phyloP scores from a whole-genome alignment of 2,797 vertebrate species.

The Sibirionetta formosa region DNA sequence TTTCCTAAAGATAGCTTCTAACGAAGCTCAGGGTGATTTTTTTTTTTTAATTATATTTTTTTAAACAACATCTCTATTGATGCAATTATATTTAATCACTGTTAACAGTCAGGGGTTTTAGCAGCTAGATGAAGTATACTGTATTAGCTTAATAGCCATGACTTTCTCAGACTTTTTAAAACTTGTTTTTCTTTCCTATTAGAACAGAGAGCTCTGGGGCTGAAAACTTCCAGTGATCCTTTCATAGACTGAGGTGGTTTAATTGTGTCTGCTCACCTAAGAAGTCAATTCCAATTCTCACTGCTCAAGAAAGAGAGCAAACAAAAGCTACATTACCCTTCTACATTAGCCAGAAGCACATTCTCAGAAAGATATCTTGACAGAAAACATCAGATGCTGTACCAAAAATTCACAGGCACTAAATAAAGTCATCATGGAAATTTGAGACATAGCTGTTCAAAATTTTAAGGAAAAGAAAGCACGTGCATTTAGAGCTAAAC shows the following conservation, averaged over 20 bases:
- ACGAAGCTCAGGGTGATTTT: background rate
- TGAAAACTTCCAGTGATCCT: slow-evolving; percentile 11
- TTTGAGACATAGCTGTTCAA: slow-evolving; percentile 1
- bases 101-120: slow-evolving; percentile 23
- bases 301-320: background rate
- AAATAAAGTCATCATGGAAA: slow-evolving; percentile 30
- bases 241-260: background rate
- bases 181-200: background rate
- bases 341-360: background rate
- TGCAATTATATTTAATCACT: slow-evolving; percentile 38
- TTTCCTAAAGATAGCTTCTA: slow-evolving; percentile 40
- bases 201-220: background rate
- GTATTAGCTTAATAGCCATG: slow-evolving; percentile 18
- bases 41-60: background rate
- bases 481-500: background rate
- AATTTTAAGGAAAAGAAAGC: background rate
- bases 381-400: slow-evolving; percentile 10
- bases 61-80: slow-evolving; percentile 11
- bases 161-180: slow-evolving; percentile 17
- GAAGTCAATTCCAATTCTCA: slow-evolving; percentile 6
- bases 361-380: background rate
- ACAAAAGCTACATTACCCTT: background rate
- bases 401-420: slow-evolving; percentile 12
- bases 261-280: background rate
- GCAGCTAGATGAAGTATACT: slow-evolving; percentile 10